These are phyloP conservation scores for Pachydiplax longipennis DNA, from an alignment of 2,888 invertebrate species.

Conservation along the genomic window DNA sequence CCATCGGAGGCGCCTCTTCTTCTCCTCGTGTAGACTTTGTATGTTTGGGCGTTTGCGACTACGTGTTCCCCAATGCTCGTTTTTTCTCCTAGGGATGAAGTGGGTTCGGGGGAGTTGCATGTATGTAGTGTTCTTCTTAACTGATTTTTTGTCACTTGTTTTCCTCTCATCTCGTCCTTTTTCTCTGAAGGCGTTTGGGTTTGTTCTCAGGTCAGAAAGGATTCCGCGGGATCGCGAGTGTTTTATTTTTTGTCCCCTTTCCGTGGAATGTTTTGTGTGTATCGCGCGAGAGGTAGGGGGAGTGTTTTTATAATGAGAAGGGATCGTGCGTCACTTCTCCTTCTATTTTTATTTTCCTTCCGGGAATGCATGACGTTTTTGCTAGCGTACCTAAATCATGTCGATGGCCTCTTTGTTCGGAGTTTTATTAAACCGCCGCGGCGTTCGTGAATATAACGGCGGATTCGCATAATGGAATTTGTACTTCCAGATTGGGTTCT, in stretches of 20 bases:
- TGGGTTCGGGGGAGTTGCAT: background rate
- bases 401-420: background rate
- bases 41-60: background rate
- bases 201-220: constrained; percentile 31
- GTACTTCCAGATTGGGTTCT: background rate
- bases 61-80: background rate
- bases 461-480: constrained; percentile 22
- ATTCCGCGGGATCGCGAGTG: background rate
- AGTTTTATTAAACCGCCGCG: constrained; percentile 12
- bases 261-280: background rate
- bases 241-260: background rate
- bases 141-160: constrained; percentile 5
- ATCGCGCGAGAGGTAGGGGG: background rate
- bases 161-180: background rate
- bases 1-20: background rate
- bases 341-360: constrained; percentile 9
- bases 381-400: constrained; percentile 21
- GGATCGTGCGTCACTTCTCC: constrained; percentile 2
- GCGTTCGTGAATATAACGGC: background rate
- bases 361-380: constrained; percentile 14
- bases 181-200: background rate
- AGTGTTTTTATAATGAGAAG: background rate
- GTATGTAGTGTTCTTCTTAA: background rate
- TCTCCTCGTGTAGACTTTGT: background rate
- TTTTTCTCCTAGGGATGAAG: background rate